Conservation (phyloP, 1,140 invertebrate genomes). For the Hypsibius dujardini region DNA sequence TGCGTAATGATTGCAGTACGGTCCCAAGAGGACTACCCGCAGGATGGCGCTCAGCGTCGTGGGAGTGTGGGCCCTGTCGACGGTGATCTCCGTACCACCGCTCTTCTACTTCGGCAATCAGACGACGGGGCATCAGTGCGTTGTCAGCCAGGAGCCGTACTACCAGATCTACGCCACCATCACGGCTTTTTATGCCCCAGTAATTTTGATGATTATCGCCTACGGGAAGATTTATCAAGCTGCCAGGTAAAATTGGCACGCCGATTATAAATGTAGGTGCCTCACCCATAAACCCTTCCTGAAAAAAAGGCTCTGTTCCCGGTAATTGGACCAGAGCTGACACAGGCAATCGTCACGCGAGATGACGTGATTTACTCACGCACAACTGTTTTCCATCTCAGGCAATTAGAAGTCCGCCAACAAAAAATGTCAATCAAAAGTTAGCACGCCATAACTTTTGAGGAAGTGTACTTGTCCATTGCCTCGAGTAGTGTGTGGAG, state of each 20-base stretch:
- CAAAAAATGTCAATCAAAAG: no score
- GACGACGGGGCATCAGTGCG: neutral
- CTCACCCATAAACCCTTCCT: no score
- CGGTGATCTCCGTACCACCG: neutral
- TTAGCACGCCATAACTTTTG: no score
- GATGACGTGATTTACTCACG: no score
- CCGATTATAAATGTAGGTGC: no score
- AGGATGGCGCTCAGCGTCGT: neutral
- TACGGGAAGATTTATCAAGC: slow-evolving; percentile 6
- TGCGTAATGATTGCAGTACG: neutral
- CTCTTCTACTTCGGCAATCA: neutral
- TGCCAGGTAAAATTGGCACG: neutral
- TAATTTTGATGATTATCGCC: neutral
- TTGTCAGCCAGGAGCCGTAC: neutral
- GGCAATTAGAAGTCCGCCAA: no score
- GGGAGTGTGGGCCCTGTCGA: neutral
- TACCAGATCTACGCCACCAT: slow-evolving; percentile 34
- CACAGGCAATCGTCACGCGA: no score
- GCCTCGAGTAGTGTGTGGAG: no score
- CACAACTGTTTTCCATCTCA: no score
- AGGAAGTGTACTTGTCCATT: no score
- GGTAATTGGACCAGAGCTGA: no score
- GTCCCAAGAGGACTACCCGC: neutral
- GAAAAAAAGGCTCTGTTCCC: no score
- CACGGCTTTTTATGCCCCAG: slow-evolving; percentile 36